phyloP scores from a whole-genome alignment of 2,888 invertebrate genomes.

The Tetragonisca angustula region DNA sequence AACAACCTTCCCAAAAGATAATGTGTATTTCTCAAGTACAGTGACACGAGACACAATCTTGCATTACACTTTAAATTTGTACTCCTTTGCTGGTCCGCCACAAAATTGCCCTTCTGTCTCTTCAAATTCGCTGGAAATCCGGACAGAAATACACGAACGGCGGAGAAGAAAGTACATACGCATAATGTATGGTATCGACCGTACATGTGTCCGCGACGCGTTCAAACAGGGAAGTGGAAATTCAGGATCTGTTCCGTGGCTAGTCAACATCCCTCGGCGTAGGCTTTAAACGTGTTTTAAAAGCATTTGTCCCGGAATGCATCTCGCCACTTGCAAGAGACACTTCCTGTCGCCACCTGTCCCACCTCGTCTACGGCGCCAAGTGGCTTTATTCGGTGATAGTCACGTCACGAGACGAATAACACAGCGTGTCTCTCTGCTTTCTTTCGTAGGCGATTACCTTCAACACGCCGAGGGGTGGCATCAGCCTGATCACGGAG shows the following conservation, averaged over 20 bases:
- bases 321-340: conserved; percentile 47
- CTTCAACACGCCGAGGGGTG: conserved; percentile 95
- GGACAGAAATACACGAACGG: neutral
- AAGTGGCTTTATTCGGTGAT: conserved; percentile 52
- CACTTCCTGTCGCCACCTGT: conserved; percentile 55
- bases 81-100: too few relatives aligned
- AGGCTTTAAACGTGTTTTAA: conserved; percentile 49
- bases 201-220: neutral
- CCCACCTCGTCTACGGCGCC: conserved; percentile 24
- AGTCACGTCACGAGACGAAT: conserved; percentile 41
- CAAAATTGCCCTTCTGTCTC: too few relatives aligned
- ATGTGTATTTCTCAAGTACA: too few relatives aligned
- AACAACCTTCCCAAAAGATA: too few relatives aligned
- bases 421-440: conserved; percentile 34
- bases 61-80: too few relatives aligned
- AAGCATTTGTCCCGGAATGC: conserved; percentile 48
- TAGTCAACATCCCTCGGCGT: neutral
- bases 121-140: too few relatives aligned
- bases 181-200: too few relatives aligned
- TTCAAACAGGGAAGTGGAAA: neutral
- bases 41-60: too few relatives aligned
- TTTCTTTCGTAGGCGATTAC: conserved; percentile 89
- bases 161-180: neutral
- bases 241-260: conserved; percentile 2
- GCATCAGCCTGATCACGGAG: conserved; percentile 94